A percentile compares a stretch with the other conserved stretches of the same genome.
These are phyloP conservation scores for Ephydatia muelleri DNA, from an alignment of 37 sponge, comb jelly and placozoan genomes.

Conservation along the genomic window DNA sequence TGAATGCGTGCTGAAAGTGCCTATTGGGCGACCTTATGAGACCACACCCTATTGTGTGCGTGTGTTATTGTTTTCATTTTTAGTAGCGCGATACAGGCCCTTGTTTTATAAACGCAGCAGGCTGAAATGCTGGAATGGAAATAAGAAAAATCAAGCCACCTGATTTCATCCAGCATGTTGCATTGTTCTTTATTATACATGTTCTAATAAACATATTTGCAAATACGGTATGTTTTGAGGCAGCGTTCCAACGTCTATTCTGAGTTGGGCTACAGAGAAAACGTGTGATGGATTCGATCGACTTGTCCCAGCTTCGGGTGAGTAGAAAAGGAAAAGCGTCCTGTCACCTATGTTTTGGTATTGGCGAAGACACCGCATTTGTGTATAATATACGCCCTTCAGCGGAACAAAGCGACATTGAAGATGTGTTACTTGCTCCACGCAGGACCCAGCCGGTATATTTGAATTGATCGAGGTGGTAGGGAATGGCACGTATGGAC, in stretches of 20 bases:
- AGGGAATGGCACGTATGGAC: conserved; percentile 97
- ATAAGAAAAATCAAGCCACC: too few relatives aligned
- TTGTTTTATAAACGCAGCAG: too few relatives aligned
- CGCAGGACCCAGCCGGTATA: conserved; percentile 26
- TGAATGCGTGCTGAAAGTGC: conserved; percentile 7
- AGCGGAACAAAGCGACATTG: background rate
- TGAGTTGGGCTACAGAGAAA: too few relatives aligned
- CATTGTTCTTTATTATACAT: background rate
- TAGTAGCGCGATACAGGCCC: too few relatives aligned
- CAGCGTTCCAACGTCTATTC: background rate
- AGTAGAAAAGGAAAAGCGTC: background rate
- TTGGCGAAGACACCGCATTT: too few relatives aligned
- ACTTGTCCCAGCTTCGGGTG: conserved; percentile 57
- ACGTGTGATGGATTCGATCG: conserved; percentile 48
- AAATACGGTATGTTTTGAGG: background rate
- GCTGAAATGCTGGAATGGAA: too few relatives aligned
- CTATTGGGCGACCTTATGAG: background rate
- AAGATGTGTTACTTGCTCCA: background rate
- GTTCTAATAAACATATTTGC: background rate
- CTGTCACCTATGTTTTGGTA: background rate
- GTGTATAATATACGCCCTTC: too few relatives aligned
- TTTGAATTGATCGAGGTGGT: conserved; percentile 95
- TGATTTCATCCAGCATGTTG: too few relatives aligned
- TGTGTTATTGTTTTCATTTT: background rate
- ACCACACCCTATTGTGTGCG: background rate